Conservation (phyloP, 1,140 invertebrate species). For the Drosophila mauritiana region DNA sequence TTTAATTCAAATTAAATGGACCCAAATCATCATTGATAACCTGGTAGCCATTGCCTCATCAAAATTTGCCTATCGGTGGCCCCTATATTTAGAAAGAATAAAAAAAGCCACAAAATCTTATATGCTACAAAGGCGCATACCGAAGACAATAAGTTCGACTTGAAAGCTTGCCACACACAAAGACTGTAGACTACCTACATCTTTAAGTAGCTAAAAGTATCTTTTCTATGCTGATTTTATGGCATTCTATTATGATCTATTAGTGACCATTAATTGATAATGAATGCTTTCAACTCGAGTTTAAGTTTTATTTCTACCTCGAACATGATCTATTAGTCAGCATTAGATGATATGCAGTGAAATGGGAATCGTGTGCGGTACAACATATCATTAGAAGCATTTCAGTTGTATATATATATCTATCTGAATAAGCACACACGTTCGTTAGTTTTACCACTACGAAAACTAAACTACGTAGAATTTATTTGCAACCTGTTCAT, state of each 20-base stretch:
- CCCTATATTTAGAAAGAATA: constrained; percentile 31
- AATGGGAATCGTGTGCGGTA: constrained; percentile 6
- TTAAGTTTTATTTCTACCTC: neutral
- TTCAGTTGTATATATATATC: neutral
- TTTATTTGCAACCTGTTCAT: neutral
- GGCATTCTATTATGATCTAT: constrained; percentile 75
- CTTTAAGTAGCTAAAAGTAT: constrained; percentile 56
- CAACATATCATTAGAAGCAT: neutral
- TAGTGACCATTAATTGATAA: constrained; percentile 76
- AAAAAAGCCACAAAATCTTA: constrained; percentile 26
- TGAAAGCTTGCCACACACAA: constrained; percentile 55
- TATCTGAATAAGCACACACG: too few relatives aligned
- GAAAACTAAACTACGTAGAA: too few relatives aligned
- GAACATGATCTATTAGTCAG: constrained; percentile 27
- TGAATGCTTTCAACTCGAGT: constrained; percentile 7
- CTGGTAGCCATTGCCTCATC: constrained; percentile 41
- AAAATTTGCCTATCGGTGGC: constrained; percentile 63
- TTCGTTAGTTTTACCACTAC: neutral
- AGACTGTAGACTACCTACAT: constrained; percentile 27
- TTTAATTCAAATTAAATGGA: constrained; percentile 72
- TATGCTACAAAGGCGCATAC: constrained; percentile 12
- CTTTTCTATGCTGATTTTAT: constrained; percentile 59
- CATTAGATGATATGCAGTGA: constrained; percentile 1
- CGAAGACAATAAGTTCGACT: constrained; percentile 9
- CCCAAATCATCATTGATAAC: constrained; percentile 51